These are phyloP conservation scores for Mus spicilegus DNA, from an alignment of 2,113 vertebrate genomes.

Conservation along the genomic window DNA sequence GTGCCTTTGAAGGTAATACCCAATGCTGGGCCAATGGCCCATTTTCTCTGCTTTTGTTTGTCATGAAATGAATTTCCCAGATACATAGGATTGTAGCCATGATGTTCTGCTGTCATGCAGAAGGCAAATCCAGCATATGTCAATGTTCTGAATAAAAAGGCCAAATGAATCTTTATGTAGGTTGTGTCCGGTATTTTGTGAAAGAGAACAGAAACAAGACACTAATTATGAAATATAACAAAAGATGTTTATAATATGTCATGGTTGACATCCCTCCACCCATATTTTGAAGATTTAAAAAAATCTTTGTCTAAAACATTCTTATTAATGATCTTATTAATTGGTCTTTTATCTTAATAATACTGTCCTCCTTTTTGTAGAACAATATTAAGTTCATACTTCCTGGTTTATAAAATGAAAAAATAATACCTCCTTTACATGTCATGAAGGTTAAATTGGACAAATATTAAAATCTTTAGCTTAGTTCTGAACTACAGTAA, in stretches of 20 bases:
- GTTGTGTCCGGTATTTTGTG: background rate
- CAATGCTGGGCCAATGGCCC: rapidly evolving
- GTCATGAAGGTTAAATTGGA: background rate
- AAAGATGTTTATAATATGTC: background rate
- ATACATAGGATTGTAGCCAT: background rate
- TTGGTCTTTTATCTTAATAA: slow-evolving; percentile 9
- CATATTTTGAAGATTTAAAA: background rate
- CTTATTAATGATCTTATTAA: background rate
- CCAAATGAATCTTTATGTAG: background rate
- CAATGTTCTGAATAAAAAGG: background rate
- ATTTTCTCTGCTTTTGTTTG: background rate
- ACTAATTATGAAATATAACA: background rate
- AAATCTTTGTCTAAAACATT: background rate
- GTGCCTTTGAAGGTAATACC: background rate
- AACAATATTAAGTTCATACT: background rate
- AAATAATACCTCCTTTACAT: background rate
- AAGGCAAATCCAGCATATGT: background rate
- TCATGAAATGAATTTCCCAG: background rate
- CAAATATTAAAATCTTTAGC: slow-evolving; percentile 32
- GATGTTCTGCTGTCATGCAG: background rate
- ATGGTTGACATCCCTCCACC: background rate
- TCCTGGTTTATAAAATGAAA: slow-evolving; percentile 29
- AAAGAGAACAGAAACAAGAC: background rate
- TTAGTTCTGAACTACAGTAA: slow-evolving; percentile 1
- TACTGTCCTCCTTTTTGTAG: background rate